Base-by-base conservation (phyloP, 2,888 invertebrate genomes). In the Drosophila affinis region DNA sequence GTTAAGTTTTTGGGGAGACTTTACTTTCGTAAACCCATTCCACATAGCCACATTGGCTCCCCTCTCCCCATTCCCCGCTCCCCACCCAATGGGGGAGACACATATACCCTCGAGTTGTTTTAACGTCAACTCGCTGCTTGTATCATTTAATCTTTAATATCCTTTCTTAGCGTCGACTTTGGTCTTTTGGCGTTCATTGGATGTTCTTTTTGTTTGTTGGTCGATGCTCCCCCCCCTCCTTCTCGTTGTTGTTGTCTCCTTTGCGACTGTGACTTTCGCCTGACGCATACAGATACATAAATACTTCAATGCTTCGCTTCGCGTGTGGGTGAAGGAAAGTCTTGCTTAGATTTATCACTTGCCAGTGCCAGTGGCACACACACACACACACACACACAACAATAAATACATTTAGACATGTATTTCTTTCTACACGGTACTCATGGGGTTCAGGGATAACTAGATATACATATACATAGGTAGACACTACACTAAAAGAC, bases 131-230 rank as follows among this genome's bases (percentile, higher is more conserved):
- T 81, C 70, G 77, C 74, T 57, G 80, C 88, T 88, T 88, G 85
- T 88, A 85, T 88, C 83, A 82, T 85, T 87, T 88, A 87, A 87
- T 87, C 86, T 87, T 87, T 88, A 87, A 87, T 87, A 87, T 87
- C 89, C 82, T 87, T 87, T 87, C 87, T 83, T 75, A 67, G 87
- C 77, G 82, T 84, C 84, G 81, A 88, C 84, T 89, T 87, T 84
- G 77, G 79, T 87, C 78, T 82, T 85, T 83, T 86, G 67, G 61
- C 52, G 68, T 62, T 65, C 72, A 59, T 76, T 79, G 62, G 47
- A 29, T 57, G 55, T 46, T 55, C 44, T 71, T 56, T 52, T 56
- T 56, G 61, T 45, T 64, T 56, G 61, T 45, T 64, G 6, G 39
- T 39, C 39, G 14, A 14, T 39, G 39, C 39, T 14, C 74, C 65